Base-by-base conservation (phyloP, 2,888 invertebrate genomes). In the Caenorhabditis zanzibari region DNA sequence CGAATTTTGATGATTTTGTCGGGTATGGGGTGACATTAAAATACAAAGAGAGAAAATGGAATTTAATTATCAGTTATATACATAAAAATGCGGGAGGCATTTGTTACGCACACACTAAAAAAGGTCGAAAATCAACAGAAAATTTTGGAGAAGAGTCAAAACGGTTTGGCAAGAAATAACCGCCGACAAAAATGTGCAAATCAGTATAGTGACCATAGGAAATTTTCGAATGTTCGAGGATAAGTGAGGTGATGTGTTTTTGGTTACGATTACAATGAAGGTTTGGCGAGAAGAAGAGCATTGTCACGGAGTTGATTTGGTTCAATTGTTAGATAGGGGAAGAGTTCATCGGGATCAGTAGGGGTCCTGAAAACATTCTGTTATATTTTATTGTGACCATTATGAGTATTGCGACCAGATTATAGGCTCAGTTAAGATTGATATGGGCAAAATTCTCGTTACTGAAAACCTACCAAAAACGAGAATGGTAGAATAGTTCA, bases 261-360 rank as follows among this genome's bases (percentile, higher is more conserved):
- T 22, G 47, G n/a, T 7, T 12, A 38, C 68, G 61, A 56, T 22
- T 74, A 22, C 22, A 35, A 32, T 22, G n/a, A 10, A 10, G 47
- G n/a, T 54, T 56, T 58, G 75, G 44, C 44, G 63, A 41, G 38
- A 49, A 54, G 16, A 52, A 26, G 49, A 49, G 47, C 49, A 49
- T 52, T 61, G 52, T 76, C 77, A 77, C 77, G 69, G 76, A 77
- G 76, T 54, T 77, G 71, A 71, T 54, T 71, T 77, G 77, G 71
- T 71, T 59, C 41, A 32, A 16, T 28, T 32, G 66, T 75, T 75
- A 77, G 59, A 26, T 61, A 32, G 38, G 64, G 16, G 24, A 54
- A 68, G 26, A 32, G 41, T 63, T 77, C 77, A 77, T 77, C 77
- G 77, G 77, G 77, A 77, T 77, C 77, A 77, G 63, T 77, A 77